phyloP scores from a whole-genome alignment of 2,888 invertebrate genomes.

The Epinotia nisella region DNA sequence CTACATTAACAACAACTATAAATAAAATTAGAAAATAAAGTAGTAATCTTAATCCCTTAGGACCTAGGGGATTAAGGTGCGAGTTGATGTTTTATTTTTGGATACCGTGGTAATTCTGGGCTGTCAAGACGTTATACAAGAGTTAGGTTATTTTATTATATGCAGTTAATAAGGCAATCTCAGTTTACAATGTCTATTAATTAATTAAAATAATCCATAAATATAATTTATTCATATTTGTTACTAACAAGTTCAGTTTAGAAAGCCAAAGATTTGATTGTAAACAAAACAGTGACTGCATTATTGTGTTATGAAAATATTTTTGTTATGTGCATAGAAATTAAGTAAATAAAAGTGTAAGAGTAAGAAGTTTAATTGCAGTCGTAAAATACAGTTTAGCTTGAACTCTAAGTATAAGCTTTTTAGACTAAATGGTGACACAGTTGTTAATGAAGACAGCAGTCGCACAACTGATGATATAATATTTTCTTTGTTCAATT shows the following conservation, averaged over 20 bases:
- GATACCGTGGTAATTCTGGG: neutral
- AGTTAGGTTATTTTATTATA: neutral
- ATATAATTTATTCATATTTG: neutral
- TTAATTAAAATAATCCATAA: neutral
- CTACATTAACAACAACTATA: neutral
- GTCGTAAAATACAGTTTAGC: too few species aligned
- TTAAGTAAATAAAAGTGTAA: neutral
- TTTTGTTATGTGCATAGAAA: neutral
- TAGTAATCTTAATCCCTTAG: neutral
- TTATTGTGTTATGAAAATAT: neutral
- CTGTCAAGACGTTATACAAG: neutral
- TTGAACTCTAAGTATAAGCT: too few species aligned
- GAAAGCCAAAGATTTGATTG: constrained; percentile 30
- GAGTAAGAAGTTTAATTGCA: neutral
- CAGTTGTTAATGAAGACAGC: too few species aligned
- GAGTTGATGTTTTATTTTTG: neutral
- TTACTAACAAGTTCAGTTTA: neutral
- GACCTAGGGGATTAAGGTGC: neutral
- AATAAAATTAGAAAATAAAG: neutral
- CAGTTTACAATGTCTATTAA: neutral
- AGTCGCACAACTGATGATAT: too few species aligned
- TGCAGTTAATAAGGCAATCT: neutral
- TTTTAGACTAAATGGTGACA: too few species aligned
- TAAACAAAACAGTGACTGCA: constrained; percentile 6
- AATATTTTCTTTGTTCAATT: too few species aligned